A percentile compares a stretch with the other conserved stretches of the same genome.
phyloP scores from a whole-genome alignment of 2,888 invertebrate genomes.

The Drosophila leonis region DNA sequence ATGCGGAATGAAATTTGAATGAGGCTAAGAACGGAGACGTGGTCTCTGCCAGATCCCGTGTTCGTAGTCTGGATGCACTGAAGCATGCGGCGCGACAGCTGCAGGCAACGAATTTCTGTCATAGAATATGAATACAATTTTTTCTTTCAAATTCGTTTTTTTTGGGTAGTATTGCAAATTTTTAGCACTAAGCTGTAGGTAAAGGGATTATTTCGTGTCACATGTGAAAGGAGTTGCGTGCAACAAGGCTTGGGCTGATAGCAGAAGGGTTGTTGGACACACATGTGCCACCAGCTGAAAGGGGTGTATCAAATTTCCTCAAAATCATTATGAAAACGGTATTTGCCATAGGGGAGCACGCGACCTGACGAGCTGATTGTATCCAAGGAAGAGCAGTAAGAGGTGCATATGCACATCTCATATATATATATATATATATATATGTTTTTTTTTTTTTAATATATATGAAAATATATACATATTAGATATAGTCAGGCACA shows the following conservation, averaged over 20 bases:
- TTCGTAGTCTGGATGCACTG: slow-evolving; percentile 37
- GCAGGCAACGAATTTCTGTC: slow-evolving; percentile 56
- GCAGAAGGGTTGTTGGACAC: slow-evolving; percentile 50
- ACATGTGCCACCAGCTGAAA: slow-evolving; percentile 42
- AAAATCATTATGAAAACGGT: slow-evolving; percentile 66
- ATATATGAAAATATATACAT: slow-evolving; percentile 11
- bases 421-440: not conserved
- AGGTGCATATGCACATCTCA: slow-evolving; percentile 31
- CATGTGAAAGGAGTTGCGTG: slow-evolving; percentile 30
- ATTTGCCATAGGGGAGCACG: slow-evolving; percentile 40
- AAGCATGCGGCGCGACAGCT: slow-evolving; percentile 61
- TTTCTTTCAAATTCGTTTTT: slow-evolving; percentile 7
- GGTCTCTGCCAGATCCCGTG: slow-evolving; percentile 13
- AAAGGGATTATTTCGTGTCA: slow-evolving; percentile 55
- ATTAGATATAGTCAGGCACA: slow-evolving; percentile 26
- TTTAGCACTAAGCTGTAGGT: slow-evolving; percentile 23
- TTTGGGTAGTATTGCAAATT: slow-evolving; percentile 51
- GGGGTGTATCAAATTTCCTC: slow-evolving; percentile 71
- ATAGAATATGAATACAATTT: slow-evolving; percentile 43
- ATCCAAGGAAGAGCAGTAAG: slow-evolving; percentile 13
- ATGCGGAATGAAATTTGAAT: slow-evolving; percentile 72
- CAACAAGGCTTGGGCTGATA: slow-evolving; percentile 17
- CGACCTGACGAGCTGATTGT: slow-evolving; percentile 26
- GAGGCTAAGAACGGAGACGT: slow-evolving; percentile 11
- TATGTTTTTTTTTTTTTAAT: too few species aligned